phyloP scores from a whole-genome alignment of 2,888 invertebrate species.

The Odontocerum albicorne region DNA sequence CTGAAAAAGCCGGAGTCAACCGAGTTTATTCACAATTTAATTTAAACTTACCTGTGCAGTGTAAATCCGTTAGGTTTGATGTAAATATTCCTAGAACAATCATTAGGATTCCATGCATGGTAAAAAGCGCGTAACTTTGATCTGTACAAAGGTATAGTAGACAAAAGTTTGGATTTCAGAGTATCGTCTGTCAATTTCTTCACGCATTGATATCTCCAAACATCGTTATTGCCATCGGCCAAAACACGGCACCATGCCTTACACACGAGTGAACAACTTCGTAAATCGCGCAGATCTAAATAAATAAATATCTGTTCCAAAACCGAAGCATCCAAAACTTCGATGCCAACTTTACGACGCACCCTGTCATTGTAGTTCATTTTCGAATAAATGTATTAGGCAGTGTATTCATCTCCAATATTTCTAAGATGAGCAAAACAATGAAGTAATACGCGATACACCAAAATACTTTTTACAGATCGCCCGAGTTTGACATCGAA shows the following conservation, averaged over 20 bases:
- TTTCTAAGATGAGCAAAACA: no score
- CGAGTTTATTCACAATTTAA: not conserved
- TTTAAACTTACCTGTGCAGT: constrained; percentile 69
- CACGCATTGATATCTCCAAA: constrained; percentile 90
- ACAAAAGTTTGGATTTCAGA: constrained; percentile 87
- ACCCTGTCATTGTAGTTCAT: constrained; percentile 33
- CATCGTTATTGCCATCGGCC: constrained; percentile 91
- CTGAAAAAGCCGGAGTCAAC: no score
- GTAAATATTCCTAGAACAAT: constrained; percentile 96
- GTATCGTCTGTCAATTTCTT: constrained; percentile 82
- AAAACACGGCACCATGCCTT: constrained; percentile 90
- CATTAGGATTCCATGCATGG: constrained; percentile 96
- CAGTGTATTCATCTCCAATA: constrained; percentile 8
- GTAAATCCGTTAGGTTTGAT: constrained; percentile 97
- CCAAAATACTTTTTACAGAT: no score
- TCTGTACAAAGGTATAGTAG: constrained; percentile 87
- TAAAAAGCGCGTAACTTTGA: constrained; percentile 91
- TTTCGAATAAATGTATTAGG: constrained; percentile 10
- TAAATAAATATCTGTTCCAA: constrained; percentile 91
- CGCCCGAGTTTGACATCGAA: constrained; percentile 16
- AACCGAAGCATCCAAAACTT: constrained; percentile 74
- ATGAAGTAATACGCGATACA: no score
- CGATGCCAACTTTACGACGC: constrained; percentile 63
- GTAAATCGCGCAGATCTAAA: constrained; percentile 81
- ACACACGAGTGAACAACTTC: constrained; percentile 90